These are phyloP conservation scores for Tor tambroides DNA, from an alignment of 2,113 vertebrate species.

Conservation along the genomic window DNA sequence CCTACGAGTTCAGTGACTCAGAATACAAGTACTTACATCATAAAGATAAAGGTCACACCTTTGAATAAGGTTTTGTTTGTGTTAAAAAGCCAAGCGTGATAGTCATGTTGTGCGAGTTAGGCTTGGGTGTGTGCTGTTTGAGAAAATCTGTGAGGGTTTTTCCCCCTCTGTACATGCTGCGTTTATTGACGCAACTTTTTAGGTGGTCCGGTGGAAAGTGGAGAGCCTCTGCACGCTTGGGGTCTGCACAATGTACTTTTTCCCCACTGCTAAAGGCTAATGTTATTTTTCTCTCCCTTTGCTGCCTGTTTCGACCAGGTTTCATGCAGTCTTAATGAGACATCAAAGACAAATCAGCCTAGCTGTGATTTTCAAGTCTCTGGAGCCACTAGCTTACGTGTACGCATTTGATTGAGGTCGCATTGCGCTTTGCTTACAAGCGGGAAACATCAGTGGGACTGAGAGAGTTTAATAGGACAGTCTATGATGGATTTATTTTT, in stretches of 20 bases:
- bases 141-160: conserved; percentile 66
- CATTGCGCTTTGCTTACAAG: neutral
- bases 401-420: neutral
- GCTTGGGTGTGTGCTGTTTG: conserved; percentile 71
- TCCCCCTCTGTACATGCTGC: conserved; percentile 66
- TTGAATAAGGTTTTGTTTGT: conserved; percentile 27
- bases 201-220: conserved; percentile 79
- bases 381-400: conserved; percentile 41
- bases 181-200: conserved; percentile 73
- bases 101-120: conserved; percentile 63
- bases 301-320: conserved; percentile 37
- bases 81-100: conserved; percentile 36
- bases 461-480: neutral
- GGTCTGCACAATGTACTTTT: conserved; percentile 74
- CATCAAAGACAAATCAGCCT: conserved; percentile 62
- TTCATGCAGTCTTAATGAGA: conserved; percentile 67
- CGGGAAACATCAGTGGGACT: neutral
- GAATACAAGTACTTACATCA: neutral
- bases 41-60: conserved; percentile 12
- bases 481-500: neutral
- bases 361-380: conserved; percentile 62
- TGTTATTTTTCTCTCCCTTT: conserved; percentile 65
- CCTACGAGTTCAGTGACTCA: neutral
- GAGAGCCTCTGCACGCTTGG: conserved; percentile 66
- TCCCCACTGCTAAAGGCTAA: conserved; percentile 63